These are phyloP conservation scores for Sebastes diaconus DNA, from an alignment of 2,797 vertebrate genomes.

Conservation along the genomic window DNA sequence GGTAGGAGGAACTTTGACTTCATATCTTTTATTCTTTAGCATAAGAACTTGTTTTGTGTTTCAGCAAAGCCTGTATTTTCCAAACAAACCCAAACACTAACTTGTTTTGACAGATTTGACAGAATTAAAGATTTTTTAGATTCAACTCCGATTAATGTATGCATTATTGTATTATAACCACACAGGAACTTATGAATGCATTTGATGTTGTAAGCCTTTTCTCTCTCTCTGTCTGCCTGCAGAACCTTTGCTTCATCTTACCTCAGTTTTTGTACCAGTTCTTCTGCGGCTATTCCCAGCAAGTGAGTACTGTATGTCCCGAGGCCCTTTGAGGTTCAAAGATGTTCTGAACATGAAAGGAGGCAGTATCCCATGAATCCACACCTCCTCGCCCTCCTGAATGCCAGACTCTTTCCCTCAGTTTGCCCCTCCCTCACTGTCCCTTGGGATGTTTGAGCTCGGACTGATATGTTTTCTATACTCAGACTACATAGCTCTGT, in stretches of 20 bases:
- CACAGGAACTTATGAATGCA: background rate
- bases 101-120: conserved; percentile 12
- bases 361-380: conserved; percentile 37
- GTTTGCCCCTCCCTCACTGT: conserved; percentile 45
- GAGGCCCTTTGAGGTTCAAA: conserved; percentile 41
- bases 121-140: conserved; percentile 1
- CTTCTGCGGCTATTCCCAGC: conserved; percentile 98
- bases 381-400: conserved; percentile 29
- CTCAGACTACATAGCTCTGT: background rate
- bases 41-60: background rate
- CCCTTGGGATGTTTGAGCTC: conserved; percentile 57
- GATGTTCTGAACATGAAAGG: conserved; percentile 51
- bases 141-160: background rate
- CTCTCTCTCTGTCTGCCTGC: conserved; percentile 49
- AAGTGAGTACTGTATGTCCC: conserved; percentile 83
- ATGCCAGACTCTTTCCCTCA: conserved; percentile 47
- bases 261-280: conserved; percentile 99
- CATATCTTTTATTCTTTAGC: background rate
- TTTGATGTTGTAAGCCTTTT: conserved; percentile 14
- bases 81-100: background rate
- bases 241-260: conserved; percentile 99
- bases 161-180: background rate
- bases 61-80: conserved; percentile 4
- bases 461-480: conserved; percentile 26
- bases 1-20: conserved; percentile 78